These are phyloP conservation scores for Eilema griseolum DNA, from an alignment of 2,888 invertebrate species.

Conservation along the genomic window DNA sequence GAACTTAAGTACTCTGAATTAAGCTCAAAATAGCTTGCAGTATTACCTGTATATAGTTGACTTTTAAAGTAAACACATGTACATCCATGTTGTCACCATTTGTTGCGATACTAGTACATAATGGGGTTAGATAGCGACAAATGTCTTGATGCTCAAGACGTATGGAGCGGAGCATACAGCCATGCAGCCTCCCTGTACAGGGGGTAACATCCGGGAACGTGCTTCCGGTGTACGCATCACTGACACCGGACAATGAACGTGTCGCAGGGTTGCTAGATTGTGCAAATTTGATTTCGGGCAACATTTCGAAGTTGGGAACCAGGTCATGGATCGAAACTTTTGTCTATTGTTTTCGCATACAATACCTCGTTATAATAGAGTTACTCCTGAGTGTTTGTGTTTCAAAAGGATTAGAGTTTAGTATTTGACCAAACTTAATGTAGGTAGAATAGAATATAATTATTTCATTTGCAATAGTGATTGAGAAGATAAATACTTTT, in stretches of 20 bases:
- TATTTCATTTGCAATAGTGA: neutral
- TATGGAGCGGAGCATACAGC: conserved; percentile 26
- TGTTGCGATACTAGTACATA: conserved; percentile 42
- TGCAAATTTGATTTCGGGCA: conserved; percentile 51
- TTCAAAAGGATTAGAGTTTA: neutral
- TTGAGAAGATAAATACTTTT: no score
- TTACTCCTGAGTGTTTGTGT: neutral
- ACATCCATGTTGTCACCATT: conserved; percentile 41
- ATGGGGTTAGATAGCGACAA: conserved; percentile 43
- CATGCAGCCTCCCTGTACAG: conserved; percentile 31
- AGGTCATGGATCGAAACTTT: conserved; percentile 26
- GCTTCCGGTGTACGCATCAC: conserved; percentile 52
- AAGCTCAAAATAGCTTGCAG: conserved; percentile 29
- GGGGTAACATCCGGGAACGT: conserved; percentile 49
- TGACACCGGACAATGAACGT: conserved; percentile 50
- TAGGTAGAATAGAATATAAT: neutral
- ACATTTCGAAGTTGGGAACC: conserved; percentile 44
- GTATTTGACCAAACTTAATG: neutral
- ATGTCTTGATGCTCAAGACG: conserved; percentile 49
- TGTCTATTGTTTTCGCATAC: conserved; percentile 26
- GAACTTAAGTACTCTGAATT: conserved; percentile 7
- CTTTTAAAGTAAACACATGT: conserved; percentile 32
- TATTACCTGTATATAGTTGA: conserved; percentile 32
- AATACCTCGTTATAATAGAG: neutral
- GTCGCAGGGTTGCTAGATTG: conserved; percentile 46